These are phyloP conservation scores for Acanthoscelides obtectus DNA, from an alignment of 2,888 invertebrate species.

Conservation along the genomic window DNA sequence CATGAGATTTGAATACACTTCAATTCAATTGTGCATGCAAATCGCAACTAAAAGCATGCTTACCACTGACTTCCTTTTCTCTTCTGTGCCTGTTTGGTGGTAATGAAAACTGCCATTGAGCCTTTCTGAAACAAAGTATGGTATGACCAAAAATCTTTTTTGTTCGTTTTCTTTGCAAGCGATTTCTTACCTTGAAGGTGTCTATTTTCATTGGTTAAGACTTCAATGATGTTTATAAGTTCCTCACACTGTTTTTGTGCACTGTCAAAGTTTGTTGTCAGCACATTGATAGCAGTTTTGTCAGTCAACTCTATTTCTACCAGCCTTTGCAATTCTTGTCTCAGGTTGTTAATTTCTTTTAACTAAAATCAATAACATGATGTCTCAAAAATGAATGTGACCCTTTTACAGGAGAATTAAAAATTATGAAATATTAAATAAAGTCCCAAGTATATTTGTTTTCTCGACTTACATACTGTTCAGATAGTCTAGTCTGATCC, in stretches of 20 bases:
- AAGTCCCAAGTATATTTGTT: too few relatives aligned
- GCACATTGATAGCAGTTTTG: slow-evolving; percentile 22
- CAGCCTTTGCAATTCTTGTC: slow-evolving; percentile 30
- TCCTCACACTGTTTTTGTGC: slow-evolving; percentile 37
- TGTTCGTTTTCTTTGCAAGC: too few relatives aligned
- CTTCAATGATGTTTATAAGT: slow-evolving; percentile 31
- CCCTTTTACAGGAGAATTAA: too few relatives aligned
- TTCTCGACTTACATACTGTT: slow-evolving; percentile 24
- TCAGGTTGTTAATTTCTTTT: slow-evolving; percentile 27
- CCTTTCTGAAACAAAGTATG: slow-evolving; percentile 22
- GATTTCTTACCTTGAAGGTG: slow-evolving; percentile 33
- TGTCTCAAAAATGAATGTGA: too few relatives aligned
- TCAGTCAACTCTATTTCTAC: slow-evolving; percentile 27
- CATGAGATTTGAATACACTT: too few relatives aligned
- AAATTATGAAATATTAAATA: too few relatives aligned
- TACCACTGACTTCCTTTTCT: slow-evolving; percentile 14
- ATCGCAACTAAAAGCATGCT: too few relatives aligned
- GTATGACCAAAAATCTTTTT: too few relatives aligned
- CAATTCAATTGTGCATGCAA: too few relatives aligned
- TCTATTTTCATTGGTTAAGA: slow-evolving; percentile 33
- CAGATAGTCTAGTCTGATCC: slow-evolving; percentile 27
- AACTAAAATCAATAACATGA: slow-evolving; percentile 24
- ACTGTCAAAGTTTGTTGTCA: slow-evolving; percentile 31
- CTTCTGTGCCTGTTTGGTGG: background rate
- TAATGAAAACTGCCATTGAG: slow-evolving; percentile 1